Evolutionary conservation across 2,113 vertebrate species (phyloP), one percentile per base, ranked within the genome.

Genomic region (Corynorhinus townsendii): DNA sequence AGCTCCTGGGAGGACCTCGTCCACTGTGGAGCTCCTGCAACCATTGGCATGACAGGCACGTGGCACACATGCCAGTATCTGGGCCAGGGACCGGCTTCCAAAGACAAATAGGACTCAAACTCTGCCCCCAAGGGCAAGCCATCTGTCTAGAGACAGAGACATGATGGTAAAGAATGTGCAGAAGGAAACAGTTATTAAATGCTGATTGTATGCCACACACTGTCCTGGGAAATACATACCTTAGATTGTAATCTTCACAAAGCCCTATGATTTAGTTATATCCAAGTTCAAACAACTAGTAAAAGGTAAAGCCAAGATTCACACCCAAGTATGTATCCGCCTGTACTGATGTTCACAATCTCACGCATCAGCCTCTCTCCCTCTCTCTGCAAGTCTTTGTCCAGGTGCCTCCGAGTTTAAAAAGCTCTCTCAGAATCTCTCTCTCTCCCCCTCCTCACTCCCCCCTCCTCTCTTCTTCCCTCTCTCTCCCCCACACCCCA

Each of bases 261-360:
- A 72, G 30, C 14, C 73, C 19, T 30, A 0, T 38, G 52, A 49
- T 17, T 92, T 72, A 5, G 28, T 77, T 90, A 30, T 43, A 64
- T 30, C 33, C 47, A 82, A 87, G 26, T 38, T 85, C 86, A 92
- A 49, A 56, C 26, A 83, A 10, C 5, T 22, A 64, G 47, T 52
- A 20, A 82, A 73, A 88, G 14, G 54, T 17, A 35, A 80, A 92
- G 85, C 20, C 40, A 47, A 86, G 56, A 24, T 81, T 81, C 77
- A 24, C 20, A 86, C 4, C 33, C 7, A 24, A 82, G 68, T 7
- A 11, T 6, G 1, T 2, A 1, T 14, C 33, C 28, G 7, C 30
- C 35, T 59, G 82, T 40, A 1, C 15, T 1, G 5, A 52, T 1
- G 0, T 0, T 11, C 26, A 14, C 10, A 66, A 1, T 20, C 30